phyloP scores from a whole-genome alignment of 2,888 invertebrate genomes.

The Meteorus cinctellus region DNA sequence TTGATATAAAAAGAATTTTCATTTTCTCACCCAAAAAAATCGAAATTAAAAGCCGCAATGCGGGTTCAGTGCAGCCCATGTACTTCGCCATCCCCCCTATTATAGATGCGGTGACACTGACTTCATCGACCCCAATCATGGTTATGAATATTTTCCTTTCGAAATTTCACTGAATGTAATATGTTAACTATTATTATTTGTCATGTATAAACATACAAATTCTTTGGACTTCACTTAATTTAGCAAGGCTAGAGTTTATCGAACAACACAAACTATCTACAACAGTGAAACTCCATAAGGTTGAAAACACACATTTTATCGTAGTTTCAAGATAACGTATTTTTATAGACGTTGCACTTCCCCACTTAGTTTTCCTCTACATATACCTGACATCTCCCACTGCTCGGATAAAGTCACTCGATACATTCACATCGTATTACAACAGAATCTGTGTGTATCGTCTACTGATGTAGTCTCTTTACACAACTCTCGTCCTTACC shows the following conservation, averaged over 20 bases:
- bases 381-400: not conserved
- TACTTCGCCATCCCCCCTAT: conserved; percentile 70
- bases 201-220: not conserved
- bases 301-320: not conserved
- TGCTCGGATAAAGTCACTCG: not conserved
- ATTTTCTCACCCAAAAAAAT: conserved; percentile 78
- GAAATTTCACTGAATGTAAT: not conserved
- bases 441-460: not conserved
- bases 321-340: not conserved
- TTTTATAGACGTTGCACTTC: not conserved
- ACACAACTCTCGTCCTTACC: not conserved
- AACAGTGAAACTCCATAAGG: not conserved
- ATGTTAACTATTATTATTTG: not conserved
- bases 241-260: not conserved
- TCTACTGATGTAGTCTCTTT: not conserved
- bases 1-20: not conserved
- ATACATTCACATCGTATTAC: not conserved
- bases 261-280: not conserved
- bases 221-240: not conserved
- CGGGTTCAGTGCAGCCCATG: conserved; percentile 79
- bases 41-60: conserved; percentile 79
- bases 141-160: not conserved
- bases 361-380: not conserved
- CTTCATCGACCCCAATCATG: conserved; percentile 35
- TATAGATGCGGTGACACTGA: conserved; percentile 33